A percentile compares a stretch with the other conserved stretches of the same genome.
Conservation (phyloP, 2,888 invertebrate species). For the Acanthosoma haemorrhoidale region DNA sequence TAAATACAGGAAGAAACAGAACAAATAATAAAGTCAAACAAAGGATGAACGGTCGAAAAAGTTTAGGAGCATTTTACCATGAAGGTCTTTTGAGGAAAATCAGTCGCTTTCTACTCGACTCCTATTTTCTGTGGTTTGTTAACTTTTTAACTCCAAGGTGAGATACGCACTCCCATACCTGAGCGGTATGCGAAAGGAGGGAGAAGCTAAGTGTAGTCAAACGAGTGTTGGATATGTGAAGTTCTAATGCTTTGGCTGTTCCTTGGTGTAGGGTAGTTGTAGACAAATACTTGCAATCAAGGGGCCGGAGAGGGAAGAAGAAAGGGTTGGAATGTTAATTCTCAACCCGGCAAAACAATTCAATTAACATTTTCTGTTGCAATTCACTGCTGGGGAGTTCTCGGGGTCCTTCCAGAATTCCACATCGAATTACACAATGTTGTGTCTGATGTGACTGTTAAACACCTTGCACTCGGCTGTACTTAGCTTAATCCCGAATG, state of each 20-base stretch:
- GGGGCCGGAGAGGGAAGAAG: conserved; percentile 31
- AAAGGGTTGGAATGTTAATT: conserved; percentile 40
- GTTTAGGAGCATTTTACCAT: not conserved
- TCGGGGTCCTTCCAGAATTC: conserved; percentile 32
- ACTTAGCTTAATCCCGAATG: not conserved
- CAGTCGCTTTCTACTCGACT: not conserved
- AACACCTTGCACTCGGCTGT: conserved; percentile 25
- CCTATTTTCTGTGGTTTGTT: not conserved
- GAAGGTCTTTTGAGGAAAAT: too few relatives aligned
- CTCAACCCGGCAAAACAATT: conserved; percentile 38
- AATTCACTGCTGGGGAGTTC: conserved; percentile 34
- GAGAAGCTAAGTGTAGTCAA: not conserved
- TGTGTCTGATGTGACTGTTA: conserved; percentile 37
- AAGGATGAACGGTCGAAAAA: not conserved
- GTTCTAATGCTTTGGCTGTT: conserved; percentile 12
- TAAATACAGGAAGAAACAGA: not conserved
- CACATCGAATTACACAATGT: conserved; percentile 39
- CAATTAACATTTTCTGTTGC: conserved; percentile 40
- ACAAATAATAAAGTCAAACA: not conserved
- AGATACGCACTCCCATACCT: not conserved
- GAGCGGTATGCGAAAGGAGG: not conserved
- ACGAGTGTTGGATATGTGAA: conserved; percentile 28
- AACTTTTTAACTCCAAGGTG: not conserved
- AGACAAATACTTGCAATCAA: conserved; percentile 39
- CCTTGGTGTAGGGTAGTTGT: conserved; percentile 8